phyloP scores from a whole-genome alignment of 2,113 vertebrate species.

The Pagrus major region DNA sequence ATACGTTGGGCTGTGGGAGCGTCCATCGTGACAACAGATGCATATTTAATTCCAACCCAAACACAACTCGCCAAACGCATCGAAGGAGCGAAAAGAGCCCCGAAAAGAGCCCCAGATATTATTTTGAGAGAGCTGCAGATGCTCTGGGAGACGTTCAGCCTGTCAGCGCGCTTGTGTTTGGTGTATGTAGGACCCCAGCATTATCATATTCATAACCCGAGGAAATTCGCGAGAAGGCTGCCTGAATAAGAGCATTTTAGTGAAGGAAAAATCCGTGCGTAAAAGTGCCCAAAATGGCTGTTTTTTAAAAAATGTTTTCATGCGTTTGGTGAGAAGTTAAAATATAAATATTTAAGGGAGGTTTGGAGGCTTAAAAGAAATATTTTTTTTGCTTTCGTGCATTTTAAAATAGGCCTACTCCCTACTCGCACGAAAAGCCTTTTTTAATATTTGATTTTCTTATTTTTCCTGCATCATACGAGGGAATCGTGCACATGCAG shows the following conservation, averaged over 20 bases:
- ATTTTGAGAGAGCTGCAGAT: slow-evolving; percentile 23
- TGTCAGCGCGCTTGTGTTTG: slow-evolving; percentile 26
- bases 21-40: slow-evolving; percentile 46
- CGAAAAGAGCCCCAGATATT: slow-evolving; percentile 1
- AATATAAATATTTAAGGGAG: neutral
- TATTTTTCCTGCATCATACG: neutral
- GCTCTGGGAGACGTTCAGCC: slow-evolving; percentile 6
- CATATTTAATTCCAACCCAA: slow-evolving; percentile 58
- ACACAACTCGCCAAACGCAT: slow-evolving; percentile 11
- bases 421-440: neutral
- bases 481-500: neutral
- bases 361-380: neutral
- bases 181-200: neutral
- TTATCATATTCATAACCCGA: slow-evolving; percentile 43
- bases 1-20: slow-evolving; percentile 3
- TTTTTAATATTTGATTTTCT: neutral
- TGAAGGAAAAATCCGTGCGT: neutral
- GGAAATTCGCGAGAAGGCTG: slow-evolving; percentile 1
- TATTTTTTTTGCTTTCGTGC: neutral
- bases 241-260: neutral
- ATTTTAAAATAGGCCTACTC: slow-evolving; percentile 26
- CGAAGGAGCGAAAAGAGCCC: neutral
- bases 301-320: neutral
- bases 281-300: neutral
- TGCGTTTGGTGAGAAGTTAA: neutral